Conservation (phyloP, 1,140 invertebrate species). For the Pseudomyrmex dendroicus region DNA sequence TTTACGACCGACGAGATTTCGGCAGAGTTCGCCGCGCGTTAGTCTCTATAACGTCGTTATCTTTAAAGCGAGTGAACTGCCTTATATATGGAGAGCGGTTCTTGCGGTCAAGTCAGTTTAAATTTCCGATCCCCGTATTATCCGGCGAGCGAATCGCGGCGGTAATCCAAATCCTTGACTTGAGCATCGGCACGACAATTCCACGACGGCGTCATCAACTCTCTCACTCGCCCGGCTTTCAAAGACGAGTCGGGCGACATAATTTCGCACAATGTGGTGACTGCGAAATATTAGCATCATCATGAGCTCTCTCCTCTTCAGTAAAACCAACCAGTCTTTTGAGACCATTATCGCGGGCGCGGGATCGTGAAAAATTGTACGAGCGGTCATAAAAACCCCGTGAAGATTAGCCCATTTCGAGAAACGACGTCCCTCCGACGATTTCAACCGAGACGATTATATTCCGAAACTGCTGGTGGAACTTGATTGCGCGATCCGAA, state of each 20-base stretch:
- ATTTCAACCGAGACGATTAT: slow-evolving; percentile 20
- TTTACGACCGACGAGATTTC: slow-evolving; percentile 45
- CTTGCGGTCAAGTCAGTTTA: not conserved
- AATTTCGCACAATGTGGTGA: slow-evolving; percentile 4
- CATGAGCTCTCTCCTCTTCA: not conserved
- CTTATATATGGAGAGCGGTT: slow-evolving; percentile 3
- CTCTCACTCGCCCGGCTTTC: not conserved
- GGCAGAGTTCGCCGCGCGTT: slow-evolving; percentile 28
- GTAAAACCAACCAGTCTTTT: slow-evolving; percentile 22
- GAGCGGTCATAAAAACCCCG: slow-evolving; percentile 24
- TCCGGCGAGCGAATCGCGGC: not conserved
- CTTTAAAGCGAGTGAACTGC: not conserved
- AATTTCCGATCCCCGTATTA: not conserved
- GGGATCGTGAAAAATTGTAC: slow-evolving; percentile 46
- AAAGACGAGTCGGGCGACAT: not conserved
- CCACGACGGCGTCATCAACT: not conserved
- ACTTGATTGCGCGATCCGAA: slow-evolving; percentile 6
- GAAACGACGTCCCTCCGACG: not conserved
- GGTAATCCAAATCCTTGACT: no score
- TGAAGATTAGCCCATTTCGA: slow-evolving; percentile 23
- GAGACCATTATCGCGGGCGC: not conserved
- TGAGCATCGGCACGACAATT: not conserved
- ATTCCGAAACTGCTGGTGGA: slow-evolving; percentile 1
- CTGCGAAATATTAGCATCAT: slow-evolving; percentile 9
- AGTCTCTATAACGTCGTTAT: not conserved